These are phyloP conservation scores for Bombycilla garrulus DNA, from an alignment of 2,113 vertebrate genomes.

Conservation along the genomic window DNA sequence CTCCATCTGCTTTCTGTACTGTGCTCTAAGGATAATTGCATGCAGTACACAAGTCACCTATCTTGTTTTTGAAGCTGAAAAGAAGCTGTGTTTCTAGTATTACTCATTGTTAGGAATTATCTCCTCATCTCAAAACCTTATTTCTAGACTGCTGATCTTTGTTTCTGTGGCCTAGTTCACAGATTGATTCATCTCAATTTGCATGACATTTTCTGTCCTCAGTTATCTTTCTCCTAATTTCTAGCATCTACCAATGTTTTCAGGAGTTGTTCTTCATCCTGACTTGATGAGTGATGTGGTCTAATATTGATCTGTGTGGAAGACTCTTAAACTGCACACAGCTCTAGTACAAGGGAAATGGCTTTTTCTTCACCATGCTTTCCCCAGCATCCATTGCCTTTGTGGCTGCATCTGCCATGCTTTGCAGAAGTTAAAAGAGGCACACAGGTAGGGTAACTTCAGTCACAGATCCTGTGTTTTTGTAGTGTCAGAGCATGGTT, in stretches of 20 bases:
- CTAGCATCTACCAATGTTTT: not conserved
- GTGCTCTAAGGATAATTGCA: not conserved
- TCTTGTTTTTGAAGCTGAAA: not conserved
- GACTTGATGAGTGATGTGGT: not conserved
- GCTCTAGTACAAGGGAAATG: not conserved
- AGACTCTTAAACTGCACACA: not conserved
- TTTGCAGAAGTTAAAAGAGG: not conserved
- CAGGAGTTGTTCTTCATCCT: not conserved
- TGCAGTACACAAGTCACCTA: not conserved
- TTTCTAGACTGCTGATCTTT: not conserved
- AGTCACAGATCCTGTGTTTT: not conserved
- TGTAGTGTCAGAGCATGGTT: not conserved
- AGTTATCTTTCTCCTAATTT: not conserved
- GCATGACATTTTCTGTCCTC: not conserved
- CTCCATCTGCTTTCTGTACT: not conserved
- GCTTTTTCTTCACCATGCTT: rapidly evolving
- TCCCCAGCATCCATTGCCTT: not conserved
- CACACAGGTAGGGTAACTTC: not conserved
- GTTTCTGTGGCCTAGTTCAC: not conserved
- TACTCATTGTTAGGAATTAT: not conserved
- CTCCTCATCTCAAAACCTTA: not conserved
- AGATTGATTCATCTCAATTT: not conserved
- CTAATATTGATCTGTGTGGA: not conserved
- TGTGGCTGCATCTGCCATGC: not conserved
- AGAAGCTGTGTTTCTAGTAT: not conserved